Evolutionary conservation across 2,797 vertebrate genomes (phyloP), one percentile per base, ranked within the genome.

Genomic region (Microcaecilia unicolor): DNA sequence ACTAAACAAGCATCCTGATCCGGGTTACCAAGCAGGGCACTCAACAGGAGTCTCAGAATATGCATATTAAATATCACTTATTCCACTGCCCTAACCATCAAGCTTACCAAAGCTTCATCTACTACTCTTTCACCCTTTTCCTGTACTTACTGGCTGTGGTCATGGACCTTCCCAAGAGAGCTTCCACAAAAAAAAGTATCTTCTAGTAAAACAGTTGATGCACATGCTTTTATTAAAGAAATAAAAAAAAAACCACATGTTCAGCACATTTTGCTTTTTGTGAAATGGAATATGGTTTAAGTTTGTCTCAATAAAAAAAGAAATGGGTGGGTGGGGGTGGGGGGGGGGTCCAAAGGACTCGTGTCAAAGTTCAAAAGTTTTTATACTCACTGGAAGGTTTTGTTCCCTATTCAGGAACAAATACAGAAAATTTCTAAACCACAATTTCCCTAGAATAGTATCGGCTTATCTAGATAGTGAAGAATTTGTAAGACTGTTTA

Each of bases 1-100:
- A 49, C 74, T 84, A 81, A 81, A 78, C 72, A 83, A 83, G 81
- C 78, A 83, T 83, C 73, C 76, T 78, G 72, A 76, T 78, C 76
- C 48, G 65, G 76, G 65, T 79, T 74, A 74, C 66, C 58, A 66
- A 76, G 49, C 48, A 68, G 72, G 72, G 65, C 72, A 70, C 81
- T 77, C 83, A 72, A 72, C 76, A 50, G 81, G 82, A 77, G 74
- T 58, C 60, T 61, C 55, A 38, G 44, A 61, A 55, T 2, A 33
- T 55, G 44, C 55, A 54, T 62, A 84, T 84, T 81, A 70, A 81
- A 80, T 86, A 72, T 81, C 76, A 74, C 55, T 76, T 61, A 69
- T 67, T 61, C 68, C 32, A 68, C 61, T 67, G 56, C 57, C 62
- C 42, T 42, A 53, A 55, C 58, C 44, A 61, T 76, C 61, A 47